Conservation (phyloP, 2,888 invertebrate genomes). For the Eumacrocentrus americanus region DNA sequence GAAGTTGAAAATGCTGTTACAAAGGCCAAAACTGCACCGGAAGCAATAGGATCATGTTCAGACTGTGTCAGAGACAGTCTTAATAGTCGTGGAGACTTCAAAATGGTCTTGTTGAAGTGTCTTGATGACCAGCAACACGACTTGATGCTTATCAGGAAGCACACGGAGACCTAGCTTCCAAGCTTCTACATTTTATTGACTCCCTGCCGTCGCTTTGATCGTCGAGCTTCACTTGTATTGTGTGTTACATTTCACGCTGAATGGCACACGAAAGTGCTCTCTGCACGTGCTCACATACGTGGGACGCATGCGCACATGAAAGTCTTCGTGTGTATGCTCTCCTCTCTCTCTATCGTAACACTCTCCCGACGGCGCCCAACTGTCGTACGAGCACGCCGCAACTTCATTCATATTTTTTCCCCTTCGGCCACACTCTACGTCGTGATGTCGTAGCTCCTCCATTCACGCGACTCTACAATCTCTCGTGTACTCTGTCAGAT, state of each 20-base stretch:
- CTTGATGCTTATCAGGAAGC: too few species aligned
- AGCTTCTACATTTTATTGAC: too few species aligned
- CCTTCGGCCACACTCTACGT: slow-evolving; percentile 36
- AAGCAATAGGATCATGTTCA: too few species aligned
- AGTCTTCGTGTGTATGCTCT: slow-evolving; percentile 6
- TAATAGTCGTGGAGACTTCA: too few species aligned
- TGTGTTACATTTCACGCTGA: slow-evolving; percentile 36
- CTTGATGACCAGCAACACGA: too few species aligned
- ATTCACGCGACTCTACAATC: slow-evolving; percentile 35
- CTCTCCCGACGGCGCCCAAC: slow-evolving; percentile 23
- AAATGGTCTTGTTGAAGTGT: too few species aligned
- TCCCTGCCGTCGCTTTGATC: too few species aligned
- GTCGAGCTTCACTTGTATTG: too few species aligned
- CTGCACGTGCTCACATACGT: slow-evolving; percentile 24
- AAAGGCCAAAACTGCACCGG: not conserved
- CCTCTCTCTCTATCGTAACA: slow-evolving; percentile 14
- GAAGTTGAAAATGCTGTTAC: slow-evolving; percentile 12
- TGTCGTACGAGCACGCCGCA: slow-evolving; percentile 25
- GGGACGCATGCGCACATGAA: slow-evolving; percentile 39
- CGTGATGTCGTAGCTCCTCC: slow-evolving; percentile 25
- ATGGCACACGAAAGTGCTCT: slow-evolving; percentile 38
- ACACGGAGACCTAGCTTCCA: too few species aligned
- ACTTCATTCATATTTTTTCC: slow-evolving; percentile 50
- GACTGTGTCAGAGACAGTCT: too few species aligned
- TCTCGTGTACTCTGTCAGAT: slow-evolving; percentile 10